phyloP scores from a whole-genome alignment of 2,888 invertebrate genomes.

The Poecilus cupreus region DNA sequence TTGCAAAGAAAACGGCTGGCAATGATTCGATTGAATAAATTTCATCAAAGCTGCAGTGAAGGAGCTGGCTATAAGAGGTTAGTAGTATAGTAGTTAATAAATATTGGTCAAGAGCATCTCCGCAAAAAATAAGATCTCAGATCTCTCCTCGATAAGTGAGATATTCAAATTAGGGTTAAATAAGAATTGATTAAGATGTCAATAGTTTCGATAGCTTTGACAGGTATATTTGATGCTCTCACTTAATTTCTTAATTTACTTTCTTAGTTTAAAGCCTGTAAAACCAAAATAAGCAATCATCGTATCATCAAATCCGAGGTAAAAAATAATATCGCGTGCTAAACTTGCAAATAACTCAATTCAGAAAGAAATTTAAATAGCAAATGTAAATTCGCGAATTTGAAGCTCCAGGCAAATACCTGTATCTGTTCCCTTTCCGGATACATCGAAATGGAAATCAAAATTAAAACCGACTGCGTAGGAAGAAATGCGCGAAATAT shows the following conservation, averaged over 20 bases:
- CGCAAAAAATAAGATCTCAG: constrained; percentile 4
- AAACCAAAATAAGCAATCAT: constrained; percentile 23
- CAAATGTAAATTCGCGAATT: neutral
- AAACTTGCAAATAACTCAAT: constrained; percentile 15
- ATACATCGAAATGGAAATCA: constrained; percentile 21
- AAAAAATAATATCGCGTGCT: constrained; percentile 26
- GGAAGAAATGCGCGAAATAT: neutral
- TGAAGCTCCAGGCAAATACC: neutral
- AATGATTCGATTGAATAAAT: too few species aligned
- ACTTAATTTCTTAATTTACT: constrained; percentile 44
- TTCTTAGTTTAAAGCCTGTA: constrained; percentile 10
- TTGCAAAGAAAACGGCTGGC: too few species aligned
- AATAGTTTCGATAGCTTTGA: constrained; percentile 10
- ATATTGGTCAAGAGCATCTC: constrained; percentile 14
- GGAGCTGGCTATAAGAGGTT: too few species aligned
- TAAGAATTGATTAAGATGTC: constrained; percentile 29
- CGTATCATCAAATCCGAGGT: constrained; percentile 1
- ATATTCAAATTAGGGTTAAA: constrained; percentile 6
- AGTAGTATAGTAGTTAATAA: neutral
- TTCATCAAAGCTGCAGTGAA: too few species aligned
- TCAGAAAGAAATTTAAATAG: constrained; percentile 6
- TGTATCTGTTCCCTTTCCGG: constrained; percentile 17
- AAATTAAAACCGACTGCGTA: constrained; percentile 21
- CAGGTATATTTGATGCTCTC: constrained; percentile 24
- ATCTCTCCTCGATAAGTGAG: neutral